These are phyloP conservation scores for Phoeniculus purpureus DNA, from an alignment of 2,797 vertebrate species.

Conservation along the genomic window DNA sequence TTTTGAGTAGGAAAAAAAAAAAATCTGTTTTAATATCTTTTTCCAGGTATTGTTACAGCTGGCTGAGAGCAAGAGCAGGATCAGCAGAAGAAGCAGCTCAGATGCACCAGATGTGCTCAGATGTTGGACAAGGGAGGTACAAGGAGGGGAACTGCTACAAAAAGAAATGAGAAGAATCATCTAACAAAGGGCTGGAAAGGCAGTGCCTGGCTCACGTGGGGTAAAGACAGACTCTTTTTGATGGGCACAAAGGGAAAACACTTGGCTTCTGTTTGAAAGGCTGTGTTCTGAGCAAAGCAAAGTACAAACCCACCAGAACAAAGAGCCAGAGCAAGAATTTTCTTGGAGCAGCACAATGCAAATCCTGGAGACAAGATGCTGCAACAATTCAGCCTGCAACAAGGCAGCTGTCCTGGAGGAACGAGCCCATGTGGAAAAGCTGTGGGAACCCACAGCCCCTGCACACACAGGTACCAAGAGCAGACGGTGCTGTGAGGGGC, in stretches of 20 bases:
- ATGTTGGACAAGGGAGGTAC: too few species aligned
- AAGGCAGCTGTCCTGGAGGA: neutral
- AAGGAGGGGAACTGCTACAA: neutral
- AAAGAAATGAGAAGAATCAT: neutral
- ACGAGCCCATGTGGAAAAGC: fast-evolving
- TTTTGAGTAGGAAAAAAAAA: too few species aligned
- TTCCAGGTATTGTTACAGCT: fast-evolving
- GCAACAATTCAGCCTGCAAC: neutral
- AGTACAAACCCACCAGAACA: neutral
- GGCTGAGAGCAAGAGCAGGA: neutral
- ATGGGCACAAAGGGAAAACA: neutral
- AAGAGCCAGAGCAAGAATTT: neutral
- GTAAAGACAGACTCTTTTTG: neutral
- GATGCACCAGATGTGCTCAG: neutral
- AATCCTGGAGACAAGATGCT: neutral
- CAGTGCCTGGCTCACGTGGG: neutral
- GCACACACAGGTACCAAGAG: fast-evolving
- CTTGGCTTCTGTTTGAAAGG: neutral
- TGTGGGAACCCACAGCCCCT: neutral
- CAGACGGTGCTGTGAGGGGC: fast-evolving
- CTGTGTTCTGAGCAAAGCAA: neutral
- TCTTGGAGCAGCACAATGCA: neutral
- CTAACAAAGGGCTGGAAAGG: neutral
- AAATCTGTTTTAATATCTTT: too few species aligned
- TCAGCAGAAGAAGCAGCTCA: neutral